Conservation (phyloP, 2,888 invertebrate genomes). For the Allophyes oxyacanthae region DNA sequence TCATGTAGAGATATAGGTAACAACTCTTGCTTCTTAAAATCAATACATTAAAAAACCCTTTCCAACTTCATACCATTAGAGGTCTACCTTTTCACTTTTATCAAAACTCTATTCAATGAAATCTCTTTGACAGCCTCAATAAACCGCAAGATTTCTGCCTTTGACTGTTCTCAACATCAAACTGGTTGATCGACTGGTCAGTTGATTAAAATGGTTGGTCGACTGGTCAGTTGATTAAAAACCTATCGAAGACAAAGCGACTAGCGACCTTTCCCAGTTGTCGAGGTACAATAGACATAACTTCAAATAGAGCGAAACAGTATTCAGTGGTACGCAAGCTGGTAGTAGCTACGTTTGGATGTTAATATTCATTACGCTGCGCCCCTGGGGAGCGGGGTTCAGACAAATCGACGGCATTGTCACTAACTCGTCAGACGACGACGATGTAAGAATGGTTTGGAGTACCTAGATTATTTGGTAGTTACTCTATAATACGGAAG, state of each 20-base stretch:
- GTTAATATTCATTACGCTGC: slow-evolving; percentile 85
- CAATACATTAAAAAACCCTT: too few relatives aligned
- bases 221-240: slow-evolving; percentile 8
- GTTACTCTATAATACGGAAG: too few relatives aligned
- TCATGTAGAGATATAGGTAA: too few relatives aligned
- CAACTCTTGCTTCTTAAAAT: too few relatives aligned
- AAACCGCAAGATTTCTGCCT: slow-evolving; percentile 22
- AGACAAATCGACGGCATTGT: slow-evolving; percentile 77
- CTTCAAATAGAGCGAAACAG: slow-evolving; percentile 47
- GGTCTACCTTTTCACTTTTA: slow-evolving; percentile 24
- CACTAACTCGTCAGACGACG: slow-evolving; percentile 59
- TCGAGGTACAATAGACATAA: slow-evolving; percentile 36
- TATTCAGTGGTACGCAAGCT: slow-evolving; percentile 44
- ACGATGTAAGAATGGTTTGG: slow-evolving; percentile 29
- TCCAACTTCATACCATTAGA: slow-evolving; percentile 16
- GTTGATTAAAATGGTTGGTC: slow-evolving; percentile 4
- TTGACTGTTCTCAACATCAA: slow-evolving; percentile 12
- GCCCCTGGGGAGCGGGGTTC: slow-evolving; percentile 68
- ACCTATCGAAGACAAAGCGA: slow-evolving; percentile 38
- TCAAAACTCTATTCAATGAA: slow-evolving; percentile 35
- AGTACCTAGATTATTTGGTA: slow-evolving; percentile 4
- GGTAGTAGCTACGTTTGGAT: slow-evolving; percentile 63
- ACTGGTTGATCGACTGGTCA: slow-evolving; percentile 16
- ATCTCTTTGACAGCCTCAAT: slow-evolving; percentile 31
- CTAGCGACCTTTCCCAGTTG: slow-evolving; percentile 27